phyloP scores from a whole-genome alignment of 2,113 vertebrate genomes.

The Neolamprologus tretocephalus region DNA sequence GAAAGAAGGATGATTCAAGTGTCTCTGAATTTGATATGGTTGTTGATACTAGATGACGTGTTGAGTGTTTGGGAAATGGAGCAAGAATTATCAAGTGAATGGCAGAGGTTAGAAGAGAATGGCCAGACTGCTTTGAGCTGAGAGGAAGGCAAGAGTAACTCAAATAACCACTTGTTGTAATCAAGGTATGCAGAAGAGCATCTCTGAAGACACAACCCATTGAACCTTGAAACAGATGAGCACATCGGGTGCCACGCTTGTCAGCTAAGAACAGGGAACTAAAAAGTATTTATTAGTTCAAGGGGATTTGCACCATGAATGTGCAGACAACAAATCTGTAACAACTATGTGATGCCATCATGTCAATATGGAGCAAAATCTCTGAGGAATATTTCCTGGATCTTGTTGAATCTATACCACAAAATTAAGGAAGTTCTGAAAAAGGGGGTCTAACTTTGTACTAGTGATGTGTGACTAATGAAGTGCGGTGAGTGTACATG shows the following conservation, averaged over 20 bases:
- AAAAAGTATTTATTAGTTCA: not conserved
- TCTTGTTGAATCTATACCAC: not conserved
- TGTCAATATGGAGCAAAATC: not conserved
- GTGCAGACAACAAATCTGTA: not conserved
- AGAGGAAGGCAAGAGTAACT: not conserved
- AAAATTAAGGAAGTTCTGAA: not conserved
- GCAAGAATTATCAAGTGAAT: not conserved
- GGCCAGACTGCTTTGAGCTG: not conserved
- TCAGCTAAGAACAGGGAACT: not conserved
- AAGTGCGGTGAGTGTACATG: not conserved
- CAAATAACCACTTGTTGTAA: not conserved
- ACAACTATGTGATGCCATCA: not conserved
- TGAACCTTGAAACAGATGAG: not conserved
- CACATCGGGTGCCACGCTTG: not conserved
- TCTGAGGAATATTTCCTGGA: not conserved
- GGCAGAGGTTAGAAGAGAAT: not conserved
- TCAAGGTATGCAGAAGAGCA: not conserved
- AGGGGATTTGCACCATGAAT: not conserved
- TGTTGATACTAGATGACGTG: not conserved
- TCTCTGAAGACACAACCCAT: not conserved
- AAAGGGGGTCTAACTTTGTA: not conserved
- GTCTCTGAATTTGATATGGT: not conserved
- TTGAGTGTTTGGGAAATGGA: not conserved
- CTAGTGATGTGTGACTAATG: not conserved
- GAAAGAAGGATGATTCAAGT: not conserved